Evolutionary conservation across 2,797 vertebrate species (phyloP).

Genomic region (Melanotaenia maccullochi): DNA sequence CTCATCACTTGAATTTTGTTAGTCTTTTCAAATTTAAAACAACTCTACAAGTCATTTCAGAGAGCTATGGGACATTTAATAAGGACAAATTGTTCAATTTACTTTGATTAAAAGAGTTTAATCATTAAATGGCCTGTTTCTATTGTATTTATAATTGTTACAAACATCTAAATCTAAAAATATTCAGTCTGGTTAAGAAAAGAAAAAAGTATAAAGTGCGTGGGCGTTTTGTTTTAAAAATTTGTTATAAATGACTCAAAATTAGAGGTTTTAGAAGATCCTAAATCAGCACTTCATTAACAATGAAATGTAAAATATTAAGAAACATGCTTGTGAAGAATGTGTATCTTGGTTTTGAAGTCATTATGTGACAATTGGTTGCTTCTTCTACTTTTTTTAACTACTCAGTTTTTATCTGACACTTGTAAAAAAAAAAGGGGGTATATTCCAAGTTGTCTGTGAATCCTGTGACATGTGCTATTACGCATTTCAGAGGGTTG

Average conservation of each 20-base stretch:
- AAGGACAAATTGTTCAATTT: no score
- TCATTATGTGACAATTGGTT: slow-evolving; percentile 38
- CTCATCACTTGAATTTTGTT: background rate
- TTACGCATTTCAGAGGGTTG: slow-evolving; percentile 78
- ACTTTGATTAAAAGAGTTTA: no score
- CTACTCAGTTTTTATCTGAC: slow-evolving; percentile 73
- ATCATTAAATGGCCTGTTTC: no score
- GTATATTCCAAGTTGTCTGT: slow-evolving; percentile 71
- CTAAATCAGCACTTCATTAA: background rate
- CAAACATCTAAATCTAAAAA: background rate
- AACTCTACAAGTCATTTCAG: no score
- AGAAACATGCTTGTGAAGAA: background rate
- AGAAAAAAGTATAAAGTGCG: background rate
- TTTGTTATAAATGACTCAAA: background rate
- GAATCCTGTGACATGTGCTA: slow-evolving; percentile 76
- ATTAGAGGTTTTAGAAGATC: background rate
- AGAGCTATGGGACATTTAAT: no score
- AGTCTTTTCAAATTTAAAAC: background rate
- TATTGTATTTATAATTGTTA: background rate
- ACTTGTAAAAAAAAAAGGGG: slow-evolving; percentile 65
- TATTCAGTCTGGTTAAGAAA: background rate
- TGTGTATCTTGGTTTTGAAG: slow-evolving; percentile 9
- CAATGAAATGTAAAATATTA: slow-evolving; percentile 10
- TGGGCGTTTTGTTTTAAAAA: background rate
- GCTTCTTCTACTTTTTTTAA: slow-evolving; percentile 36